Evolutionary conservation across 2,797 vertebrate genomes (phyloP), one percentile per base, ranked within the genome.

Genomic region (Prunella strophiata): DNA sequence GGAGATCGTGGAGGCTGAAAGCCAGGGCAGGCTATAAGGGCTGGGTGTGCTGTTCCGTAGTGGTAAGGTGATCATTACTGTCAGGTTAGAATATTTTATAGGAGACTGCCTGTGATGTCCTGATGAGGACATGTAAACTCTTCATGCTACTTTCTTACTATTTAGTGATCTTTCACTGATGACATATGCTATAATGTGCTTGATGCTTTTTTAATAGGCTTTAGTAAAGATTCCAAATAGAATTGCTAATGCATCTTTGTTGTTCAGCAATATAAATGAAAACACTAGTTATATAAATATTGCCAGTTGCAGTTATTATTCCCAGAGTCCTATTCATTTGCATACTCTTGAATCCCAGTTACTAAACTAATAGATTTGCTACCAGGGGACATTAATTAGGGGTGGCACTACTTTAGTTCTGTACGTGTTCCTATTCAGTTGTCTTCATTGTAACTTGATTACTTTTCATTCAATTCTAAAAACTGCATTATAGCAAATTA

Each of bases 371-470:
- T 90, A 80, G 59, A 71, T 92, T 95, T 93, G 38, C 74, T 94
- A 71, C 36, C 62, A 87, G 54, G 43, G 36, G 66, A 88, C 77
- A 50, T 95, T 94, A 96, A 68, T 79, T 90, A 74, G 65, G 50
- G 26, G 21, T 94, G 94, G 93, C 84, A 89, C 43, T 82, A 54
- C 65, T 94, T 97, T 54, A 62, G 43, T 91, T 91, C 72, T 92
- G 32, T 85, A 47, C 25, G 54, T 36, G 73, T 79, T 84, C 45
- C 54, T 90, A 34, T 94, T 96, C 91, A 72, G 5, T 89, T 94
- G 61, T 94, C 89, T 96, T 96, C 96, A 95, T 93, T 97, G 61
- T 95, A 95, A 96, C 62, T 70, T 94, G 88, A 96, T 98, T 97
- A 93, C 85, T 97, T 98, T 96, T 97, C 80, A 85, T 97, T 97